phyloP scores from a whole-genome alignment of 2,797 vertebrate genomes.

The Pangasius larnaudii region DNA sequence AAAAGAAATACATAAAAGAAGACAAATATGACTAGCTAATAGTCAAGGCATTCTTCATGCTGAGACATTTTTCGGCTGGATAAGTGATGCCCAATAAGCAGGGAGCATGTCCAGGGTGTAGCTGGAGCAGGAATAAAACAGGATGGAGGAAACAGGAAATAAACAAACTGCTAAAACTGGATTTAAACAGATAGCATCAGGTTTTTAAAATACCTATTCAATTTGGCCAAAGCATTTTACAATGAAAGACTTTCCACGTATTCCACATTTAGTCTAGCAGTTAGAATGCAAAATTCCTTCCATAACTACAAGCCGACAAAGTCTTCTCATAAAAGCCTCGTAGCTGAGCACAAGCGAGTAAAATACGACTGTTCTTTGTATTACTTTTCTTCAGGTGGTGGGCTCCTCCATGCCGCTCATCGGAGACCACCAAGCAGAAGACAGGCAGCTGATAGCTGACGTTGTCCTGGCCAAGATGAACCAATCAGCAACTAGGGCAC shows the following conservation, averaged over 20 bases:
- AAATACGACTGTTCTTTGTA: not conserved
- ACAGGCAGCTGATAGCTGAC: conserved; percentile 91
- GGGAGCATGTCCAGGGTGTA: not conserved
- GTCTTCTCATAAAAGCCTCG: not conserved
- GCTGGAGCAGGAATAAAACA: not conserved
- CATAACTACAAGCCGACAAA: not conserved
- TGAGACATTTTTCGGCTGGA: not conserved
- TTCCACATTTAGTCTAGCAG: not conserved
- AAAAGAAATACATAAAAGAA: not conserved
- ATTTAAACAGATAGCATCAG: not conserved
- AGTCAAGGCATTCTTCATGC: not conserved
- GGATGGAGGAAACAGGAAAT: conserved; percentile 1
- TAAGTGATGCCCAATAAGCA: not conserved
- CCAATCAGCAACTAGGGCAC: conserved; percentile 81
- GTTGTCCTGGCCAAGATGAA: conserved; percentile 91
- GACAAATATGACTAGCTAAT: not conserved
- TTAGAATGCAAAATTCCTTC: not conserved
- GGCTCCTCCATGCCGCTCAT: conserved; percentile 96
- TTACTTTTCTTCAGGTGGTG: conserved; percentile 81
- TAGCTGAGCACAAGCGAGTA: not conserved
- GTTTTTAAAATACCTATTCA: not conserved
- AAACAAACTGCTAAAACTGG: not conserved
- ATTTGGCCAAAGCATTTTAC: not conserved
- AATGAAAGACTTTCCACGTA: no score
- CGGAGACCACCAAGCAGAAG: conserved; percentile 93